A percentile compares a stretch with the other conserved stretches of the same genome.
Evolutionary conservation across 2,113 vertebrate genomes (phyloP).

Genomic region (Cyphomyrus plagiostoma): DNA sequence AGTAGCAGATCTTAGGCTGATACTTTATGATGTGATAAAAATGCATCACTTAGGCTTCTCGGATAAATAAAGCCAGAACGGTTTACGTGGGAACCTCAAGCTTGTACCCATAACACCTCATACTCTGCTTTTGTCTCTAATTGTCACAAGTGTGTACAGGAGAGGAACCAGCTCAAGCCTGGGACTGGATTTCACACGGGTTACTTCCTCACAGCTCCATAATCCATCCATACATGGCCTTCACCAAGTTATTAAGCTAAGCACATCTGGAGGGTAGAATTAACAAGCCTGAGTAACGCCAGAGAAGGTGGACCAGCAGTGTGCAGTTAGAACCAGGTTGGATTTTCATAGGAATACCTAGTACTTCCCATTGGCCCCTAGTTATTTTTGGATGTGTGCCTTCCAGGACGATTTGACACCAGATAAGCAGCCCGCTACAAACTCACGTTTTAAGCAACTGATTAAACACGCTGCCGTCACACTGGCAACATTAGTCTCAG

Average conservation of each 20-base stretch:
- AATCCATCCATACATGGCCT: neutral
- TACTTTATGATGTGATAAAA: slow-evolving; percentile 31
- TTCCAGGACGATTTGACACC: neutral
- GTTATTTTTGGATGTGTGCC: neutral
- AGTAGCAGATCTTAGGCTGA: slow-evolving; percentile 31
- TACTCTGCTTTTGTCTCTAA: neutral
- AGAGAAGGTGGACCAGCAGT: neutral
- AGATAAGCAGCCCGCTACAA: neutral
- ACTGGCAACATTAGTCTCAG: neutral
- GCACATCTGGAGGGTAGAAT: neutral
- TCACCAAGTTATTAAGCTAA: neutral
- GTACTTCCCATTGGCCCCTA: neutral
- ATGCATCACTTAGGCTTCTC: slow-evolving; percentile 40
- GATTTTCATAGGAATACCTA: neutral
- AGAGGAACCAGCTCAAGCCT: neutral
- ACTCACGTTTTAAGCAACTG: neutral
- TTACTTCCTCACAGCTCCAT: neutral
- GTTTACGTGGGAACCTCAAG: slow-evolving; percentile 8
- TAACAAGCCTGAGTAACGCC: neutral
- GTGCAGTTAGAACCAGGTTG: neutral
- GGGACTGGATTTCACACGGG: neutral
- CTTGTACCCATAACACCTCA: neutral
- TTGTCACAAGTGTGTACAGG: neutral
- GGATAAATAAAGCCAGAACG: slow-evolving; percentile 52
- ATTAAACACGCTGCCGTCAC: neutral